phyloP scores from a whole-genome alignment of 2,888 invertebrate species.

The Oscheius sp. region DNA sequence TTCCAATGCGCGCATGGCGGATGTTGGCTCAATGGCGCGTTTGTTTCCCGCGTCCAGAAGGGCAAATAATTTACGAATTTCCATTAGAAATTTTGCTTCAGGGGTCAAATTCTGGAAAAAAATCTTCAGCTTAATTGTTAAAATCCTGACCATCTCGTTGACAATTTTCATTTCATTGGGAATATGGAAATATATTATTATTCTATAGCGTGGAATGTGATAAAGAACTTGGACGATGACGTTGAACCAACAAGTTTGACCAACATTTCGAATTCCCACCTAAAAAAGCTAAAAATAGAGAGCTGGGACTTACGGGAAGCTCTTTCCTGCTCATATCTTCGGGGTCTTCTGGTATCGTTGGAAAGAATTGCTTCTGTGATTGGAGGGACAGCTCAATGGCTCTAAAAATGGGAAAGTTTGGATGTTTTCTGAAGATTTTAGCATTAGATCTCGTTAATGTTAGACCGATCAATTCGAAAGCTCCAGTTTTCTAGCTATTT shows the following conservation, averaged over 20 bases:
- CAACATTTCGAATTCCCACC: conserved; percentile 49
- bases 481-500: too few species aligned
- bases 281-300: background rate
- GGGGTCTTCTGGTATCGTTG: conserved; percentile 30
- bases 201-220: conserved; percentile 32
- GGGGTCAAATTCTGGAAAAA: conserved; percentile 4
- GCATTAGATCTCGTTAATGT: too few species aligned
- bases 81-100: conserved; percentile 33
- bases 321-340: conserved; percentile 26
- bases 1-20: conserved; percentile 5
- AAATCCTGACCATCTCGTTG: background rate
- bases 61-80: conserved; percentile 38
- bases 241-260: conserved; percentile 57
- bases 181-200: conserved; percentile 7
- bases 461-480: too few species aligned
- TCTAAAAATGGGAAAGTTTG: conserved; percentile 15
- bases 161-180: conserved; percentile 6
- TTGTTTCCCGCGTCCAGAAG: conserved; percentile 39
- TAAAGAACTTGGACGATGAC: conserved; percentile 44
- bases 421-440: too few species aligned
- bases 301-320: background rate
- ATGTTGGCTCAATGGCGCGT: conserved; percentile 31
- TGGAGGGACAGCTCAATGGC: conserved; percentile 35
- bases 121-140: background rate
- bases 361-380: conserved; percentile 8